Conservation (phyloP, 2,888 invertebrate species). For the Barypeithes pellucidus region DNA sequence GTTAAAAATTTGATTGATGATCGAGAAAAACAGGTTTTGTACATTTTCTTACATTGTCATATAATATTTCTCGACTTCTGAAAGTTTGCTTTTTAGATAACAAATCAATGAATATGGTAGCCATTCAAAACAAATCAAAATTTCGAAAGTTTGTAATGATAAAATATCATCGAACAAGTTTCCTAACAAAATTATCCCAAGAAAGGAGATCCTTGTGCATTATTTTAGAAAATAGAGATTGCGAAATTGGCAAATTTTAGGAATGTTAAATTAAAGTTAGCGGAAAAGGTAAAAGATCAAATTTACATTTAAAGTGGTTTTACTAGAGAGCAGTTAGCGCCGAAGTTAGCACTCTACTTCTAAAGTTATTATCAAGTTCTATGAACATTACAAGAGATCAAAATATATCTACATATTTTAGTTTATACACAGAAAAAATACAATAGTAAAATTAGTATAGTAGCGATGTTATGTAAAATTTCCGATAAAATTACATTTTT, state of each 20-base stretch:
- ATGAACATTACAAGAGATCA: no score
- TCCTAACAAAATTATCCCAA: background rate
- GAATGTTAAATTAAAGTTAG: slow-evolving; percentile 5
- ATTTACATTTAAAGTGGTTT: slow-evolving; percentile 6
- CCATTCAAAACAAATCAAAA: background rate
- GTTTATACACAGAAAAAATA: no score
- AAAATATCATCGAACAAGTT: background rate
- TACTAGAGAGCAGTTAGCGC: background rate
- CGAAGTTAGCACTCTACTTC: background rate
- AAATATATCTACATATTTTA: no score
- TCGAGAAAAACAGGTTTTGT: no score
- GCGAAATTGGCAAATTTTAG: slow-evolving; percentile 4
- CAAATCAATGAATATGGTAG: no score
- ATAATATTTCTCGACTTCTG: background rate
- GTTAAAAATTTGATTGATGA: no score
- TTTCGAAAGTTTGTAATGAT: background rate
- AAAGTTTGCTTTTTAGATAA: no score
- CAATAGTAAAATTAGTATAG: no score
- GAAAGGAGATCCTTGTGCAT: background rate
- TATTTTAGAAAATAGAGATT: background rate
- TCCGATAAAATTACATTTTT: no score
- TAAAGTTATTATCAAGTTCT: background rate
- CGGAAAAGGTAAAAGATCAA: background rate
- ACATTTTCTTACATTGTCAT: no score
- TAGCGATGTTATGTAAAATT: no score